Conservation (phyloP, 2,797 vertebrate genomes). For the Enteromius paludinosus region DNA sequence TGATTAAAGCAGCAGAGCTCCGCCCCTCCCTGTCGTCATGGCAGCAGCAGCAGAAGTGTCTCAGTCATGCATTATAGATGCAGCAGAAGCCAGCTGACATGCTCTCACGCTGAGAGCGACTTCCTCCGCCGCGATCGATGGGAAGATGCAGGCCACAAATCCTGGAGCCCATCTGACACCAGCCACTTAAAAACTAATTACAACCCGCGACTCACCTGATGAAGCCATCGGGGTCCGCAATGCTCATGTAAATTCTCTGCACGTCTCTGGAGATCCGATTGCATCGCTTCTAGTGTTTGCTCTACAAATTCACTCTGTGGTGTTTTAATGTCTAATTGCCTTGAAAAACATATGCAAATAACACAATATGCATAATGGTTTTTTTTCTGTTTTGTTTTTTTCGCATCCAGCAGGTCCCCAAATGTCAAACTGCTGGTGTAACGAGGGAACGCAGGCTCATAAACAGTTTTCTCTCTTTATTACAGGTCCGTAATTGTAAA, state of each 20-base stretch:
- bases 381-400: neutral
- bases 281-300: neutral
- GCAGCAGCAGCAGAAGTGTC: constrained; percentile 21
- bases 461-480: constrained; percentile 1
- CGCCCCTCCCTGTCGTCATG: constrained; percentile 12
- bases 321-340: constrained; percentile 13
- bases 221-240: neutral
- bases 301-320: constrained; percentile 7
- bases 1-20: constrained; percentile 50
- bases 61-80: constrained; percentile 10
- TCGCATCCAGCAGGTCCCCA: neutral
- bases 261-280: neutral
- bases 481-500: neutral
- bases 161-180: neutral
- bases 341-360: constrained; percentile 7
- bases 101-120: neutral
- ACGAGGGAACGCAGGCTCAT: neutral
- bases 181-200: constrained; percentile 2
- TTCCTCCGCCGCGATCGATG: constrained; percentile 6
- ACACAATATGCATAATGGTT: neutral
- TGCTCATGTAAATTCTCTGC: neutral
- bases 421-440: neutral
- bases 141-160: neutral
- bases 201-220: constrained; percentile 1
- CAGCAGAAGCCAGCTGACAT: constrained; percentile 4